Conservation (phyloP, 2,113 vertebrate genomes). For the Tupaia tana region DNA sequence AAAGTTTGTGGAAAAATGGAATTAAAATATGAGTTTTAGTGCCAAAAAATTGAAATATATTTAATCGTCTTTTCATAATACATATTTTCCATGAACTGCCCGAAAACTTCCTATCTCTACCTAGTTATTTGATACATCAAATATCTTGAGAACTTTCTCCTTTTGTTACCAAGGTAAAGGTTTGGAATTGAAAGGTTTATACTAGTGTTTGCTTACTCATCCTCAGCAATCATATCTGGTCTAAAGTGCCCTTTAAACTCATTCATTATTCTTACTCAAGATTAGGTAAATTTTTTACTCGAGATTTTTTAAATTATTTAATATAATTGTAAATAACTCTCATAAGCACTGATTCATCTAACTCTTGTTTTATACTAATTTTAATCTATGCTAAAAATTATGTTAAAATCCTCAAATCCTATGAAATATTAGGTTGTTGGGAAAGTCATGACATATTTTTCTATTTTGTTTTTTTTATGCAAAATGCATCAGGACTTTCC, state of each 20-base stretch:
- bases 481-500: no score
- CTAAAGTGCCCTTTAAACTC: neutral
- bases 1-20: no score
- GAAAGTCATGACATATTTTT: no score
- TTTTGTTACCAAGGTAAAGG: neutral
- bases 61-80: no score
- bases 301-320: slow-evolving; percentile 8
- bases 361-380: neutral
- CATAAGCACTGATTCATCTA: neutral
- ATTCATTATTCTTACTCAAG: neutral
- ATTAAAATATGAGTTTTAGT: no score
- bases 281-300: neutral
- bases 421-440: neutral
- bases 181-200: neutral
- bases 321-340: slow-evolving; percentile 14
- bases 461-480: no score
- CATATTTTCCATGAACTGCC: no score
- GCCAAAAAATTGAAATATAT: no score
- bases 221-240: neutral
- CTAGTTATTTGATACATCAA: neutral
- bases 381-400: neutral
- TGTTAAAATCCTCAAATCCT: slow-evolving; percentile 3
- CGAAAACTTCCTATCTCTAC: neutral
- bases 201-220: neutral
- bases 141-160: neutral